These are phyloP conservation scores for Eulimnadia texana DNA, from an alignment of 1,140 invertebrate species.

Conservation along the genomic window DNA sequence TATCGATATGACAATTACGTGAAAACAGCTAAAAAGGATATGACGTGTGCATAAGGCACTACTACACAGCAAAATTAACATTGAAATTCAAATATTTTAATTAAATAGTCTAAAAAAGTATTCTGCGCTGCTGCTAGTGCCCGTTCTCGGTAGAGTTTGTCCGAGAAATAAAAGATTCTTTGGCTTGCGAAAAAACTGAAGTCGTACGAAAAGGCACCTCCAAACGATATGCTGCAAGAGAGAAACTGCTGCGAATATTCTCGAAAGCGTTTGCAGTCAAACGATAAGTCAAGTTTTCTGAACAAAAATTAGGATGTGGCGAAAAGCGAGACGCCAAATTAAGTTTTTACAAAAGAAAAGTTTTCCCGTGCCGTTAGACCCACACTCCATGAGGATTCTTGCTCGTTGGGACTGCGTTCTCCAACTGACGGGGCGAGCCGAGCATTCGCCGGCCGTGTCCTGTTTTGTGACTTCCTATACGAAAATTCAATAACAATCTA, in stretches of 20 bases:
- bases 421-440: constrained; percentile 73
- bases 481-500: neutral
- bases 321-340: too few relatives aligned
- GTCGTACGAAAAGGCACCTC: neutral
- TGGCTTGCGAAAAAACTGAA: too few relatives aligned
- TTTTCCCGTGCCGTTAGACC: constrained; percentile 45
- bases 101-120: neutral
- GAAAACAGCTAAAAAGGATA: constrained; percentile 1
- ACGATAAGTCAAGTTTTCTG: too few relatives aligned
- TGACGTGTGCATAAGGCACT: neutral
- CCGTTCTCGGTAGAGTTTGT: too few relatives aligned
- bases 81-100: too few relatives aligned
- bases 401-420: constrained; percentile 82
- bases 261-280: too few relatives aligned
- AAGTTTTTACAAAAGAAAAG: too few relatives aligned
- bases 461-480: constrained; percentile 57
- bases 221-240: neutral
- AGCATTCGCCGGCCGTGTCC: constrained; percentile 77
- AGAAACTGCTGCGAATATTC: too few relatives aligned
- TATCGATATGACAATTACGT: neutral
- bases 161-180: too few relatives aligned
- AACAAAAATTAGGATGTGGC: neutral
- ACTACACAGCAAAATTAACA: too few relatives aligned
- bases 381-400: constrained; percentile 92
- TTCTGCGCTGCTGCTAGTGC: too few relatives aligned